Conservation (phyloP, 2,113 vertebrate genomes). For the Epinephelus lanceolatus region DNA sequence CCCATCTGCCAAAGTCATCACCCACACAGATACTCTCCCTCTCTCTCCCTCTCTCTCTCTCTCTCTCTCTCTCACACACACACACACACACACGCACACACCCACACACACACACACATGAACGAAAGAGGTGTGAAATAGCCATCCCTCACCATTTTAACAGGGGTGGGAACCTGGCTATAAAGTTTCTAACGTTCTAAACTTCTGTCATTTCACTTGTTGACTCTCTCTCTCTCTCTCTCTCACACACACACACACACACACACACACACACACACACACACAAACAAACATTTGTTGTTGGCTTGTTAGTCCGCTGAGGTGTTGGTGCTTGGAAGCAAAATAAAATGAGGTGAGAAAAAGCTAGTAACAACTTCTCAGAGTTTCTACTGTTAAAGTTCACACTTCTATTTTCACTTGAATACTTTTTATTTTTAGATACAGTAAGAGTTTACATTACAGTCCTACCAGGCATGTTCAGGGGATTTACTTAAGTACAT, state of each 20-base stretch:
- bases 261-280: constrained; percentile 23
- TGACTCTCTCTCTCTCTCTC: constrained; percentile 2
- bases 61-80: constrained; percentile 8
- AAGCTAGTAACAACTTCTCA: constrained; percentile 15
- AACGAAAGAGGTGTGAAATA: constrained; percentile 67
- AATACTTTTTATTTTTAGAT: constrained; percentile 36
- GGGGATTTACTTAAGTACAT: constrained; percentile 16
- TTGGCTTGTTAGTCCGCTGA: constrained; percentile 50
- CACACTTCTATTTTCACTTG: constrained; percentile 9
- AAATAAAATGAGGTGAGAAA: constrained; percentile 40
- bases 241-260: constrained; percentile 4
- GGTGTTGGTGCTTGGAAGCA: constrained; percentile 38
- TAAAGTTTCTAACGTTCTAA: constrained; percentile 65
- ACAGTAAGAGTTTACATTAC: not conserved
- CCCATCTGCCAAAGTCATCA: constrained; percentile 82
- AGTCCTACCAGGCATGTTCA: not conserved
- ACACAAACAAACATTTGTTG: constrained; percentile 59
- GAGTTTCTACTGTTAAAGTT: constrained; percentile 9
- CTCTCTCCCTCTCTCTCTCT: not conserved
- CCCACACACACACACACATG: constrained; percentile 28
- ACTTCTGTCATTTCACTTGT: constrained; percentile 55
- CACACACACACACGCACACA: constrained; percentile 39
- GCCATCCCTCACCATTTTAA: constrained; percentile 65
- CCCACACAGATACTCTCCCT: constrained; percentile 39
- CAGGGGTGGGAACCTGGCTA: constrained; percentile 69